These are phyloP conservation scores for Dendropsophus ebraccatus DNA, from an alignment of 2,113 vertebrate species.

Conservation along the genomic window DNA sequence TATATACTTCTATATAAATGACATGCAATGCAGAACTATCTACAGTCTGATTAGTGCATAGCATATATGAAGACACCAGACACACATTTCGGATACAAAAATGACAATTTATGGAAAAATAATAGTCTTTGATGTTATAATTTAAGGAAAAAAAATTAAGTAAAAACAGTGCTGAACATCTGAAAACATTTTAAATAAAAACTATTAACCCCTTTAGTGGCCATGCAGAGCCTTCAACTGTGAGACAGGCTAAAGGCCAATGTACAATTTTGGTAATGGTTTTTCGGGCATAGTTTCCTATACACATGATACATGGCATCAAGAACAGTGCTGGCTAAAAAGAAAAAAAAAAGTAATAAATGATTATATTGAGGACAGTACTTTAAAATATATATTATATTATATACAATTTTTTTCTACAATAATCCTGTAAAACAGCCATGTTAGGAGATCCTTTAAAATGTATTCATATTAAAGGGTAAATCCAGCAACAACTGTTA, in stretches of 20 bases:
- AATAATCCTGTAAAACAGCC: background rate
- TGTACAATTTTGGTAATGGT: background rate
- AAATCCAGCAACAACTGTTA: background rate
- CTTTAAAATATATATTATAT: conserved; percentile 1
- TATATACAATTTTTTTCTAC: background rate
- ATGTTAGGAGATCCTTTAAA: background rate
- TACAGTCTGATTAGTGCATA: background rate
- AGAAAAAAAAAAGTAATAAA: background rate
- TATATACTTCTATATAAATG: conserved; percentile 31
- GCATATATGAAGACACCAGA: background rate
- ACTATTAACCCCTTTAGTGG: background rate
- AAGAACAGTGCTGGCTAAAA: background rate
- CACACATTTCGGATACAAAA: conserved; percentile 46
- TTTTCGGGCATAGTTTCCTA: background rate
- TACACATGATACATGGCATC: background rate
- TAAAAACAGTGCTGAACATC: conserved; percentile 40
- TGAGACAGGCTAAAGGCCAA: background rate
- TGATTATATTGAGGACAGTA: background rate
- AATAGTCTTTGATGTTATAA: conserved; percentile 35
- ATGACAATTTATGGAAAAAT: conserved; percentile 49
- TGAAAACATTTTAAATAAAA: background rate
- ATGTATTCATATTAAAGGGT: conserved; percentile 2
- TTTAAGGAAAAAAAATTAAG: conserved; percentile 42
- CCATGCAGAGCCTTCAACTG: background rate
- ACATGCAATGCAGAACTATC: conserved; percentile 52